Percentiles rank a stretch among this genome's conserved stretches.
Conservation (phyloP, 2,797 vertebrate species). For the Sebastes wilsoni region DNA sequence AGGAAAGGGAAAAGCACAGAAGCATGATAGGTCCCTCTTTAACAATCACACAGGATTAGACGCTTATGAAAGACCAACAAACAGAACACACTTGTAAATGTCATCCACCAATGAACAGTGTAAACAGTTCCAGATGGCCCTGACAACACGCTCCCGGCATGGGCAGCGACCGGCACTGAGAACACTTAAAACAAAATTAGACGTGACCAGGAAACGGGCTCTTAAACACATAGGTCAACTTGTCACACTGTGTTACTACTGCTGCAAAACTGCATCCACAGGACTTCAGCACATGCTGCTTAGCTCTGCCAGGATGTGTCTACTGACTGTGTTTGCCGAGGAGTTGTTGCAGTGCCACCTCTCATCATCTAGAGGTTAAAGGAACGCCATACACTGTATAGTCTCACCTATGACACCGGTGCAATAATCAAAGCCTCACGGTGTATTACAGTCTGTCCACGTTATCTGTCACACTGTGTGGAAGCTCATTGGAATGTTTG, state of each 20-base stretch:
- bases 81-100: slow-evolving; percentile 31
- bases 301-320: slow-evolving; percentile 19
- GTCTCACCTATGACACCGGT: slow-evolving; percentile 3
- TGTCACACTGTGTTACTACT: slow-evolving; percentile 58
- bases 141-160: slow-evolving; percentile 40
- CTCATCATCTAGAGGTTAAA: slow-evolving; percentile 15
- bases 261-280: slow-evolving; percentile 26
- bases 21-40: not conserved
- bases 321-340: slow-evolving; percentile 18
- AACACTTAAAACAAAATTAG: slow-evolving; percentile 60
- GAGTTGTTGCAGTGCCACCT: slow-evolving; percentile 7
- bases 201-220: slow-evolving; percentile 60
- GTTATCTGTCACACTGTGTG: not conserved
- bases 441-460: not conserved
- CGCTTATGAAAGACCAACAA: slow-evolving; percentile 1
- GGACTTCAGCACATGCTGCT: slow-evolving; percentile 45
- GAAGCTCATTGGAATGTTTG: not conserved
- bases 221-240: slow-evolving; percentile 68
- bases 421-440: not conserved
- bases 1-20: not conserved
- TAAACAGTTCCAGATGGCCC: slow-evolving; percentile 62
- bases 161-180: slow-evolving; percentile 28
- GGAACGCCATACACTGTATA: slow-evolving; percentile 9
- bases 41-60: not conserved
- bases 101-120: slow-evolving; percentile 19